phyloP scores from a whole-genome alignment of 2,797 vertebrate species.

The Ataeniobius toweri region DNA sequence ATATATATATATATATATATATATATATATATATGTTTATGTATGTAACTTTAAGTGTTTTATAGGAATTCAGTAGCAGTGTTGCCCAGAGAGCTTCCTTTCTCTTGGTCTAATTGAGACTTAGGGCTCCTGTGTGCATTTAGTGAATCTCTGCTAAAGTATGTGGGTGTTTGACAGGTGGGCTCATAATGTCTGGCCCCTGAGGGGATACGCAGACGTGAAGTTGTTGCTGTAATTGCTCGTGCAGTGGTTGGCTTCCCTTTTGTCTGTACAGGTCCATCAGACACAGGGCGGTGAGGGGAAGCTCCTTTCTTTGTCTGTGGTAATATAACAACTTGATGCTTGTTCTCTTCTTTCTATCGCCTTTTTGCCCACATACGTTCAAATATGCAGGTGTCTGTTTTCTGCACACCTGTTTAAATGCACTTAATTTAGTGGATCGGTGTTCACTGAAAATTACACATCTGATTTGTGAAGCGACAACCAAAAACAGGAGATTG shows the following conservation, averaged over 20 bases:
- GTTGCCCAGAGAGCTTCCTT: conserved; percentile 34
- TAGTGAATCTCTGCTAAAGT: conserved; percentile 71
- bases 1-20: too few relatives aligned
- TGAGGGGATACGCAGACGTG: conserved; percentile 44
- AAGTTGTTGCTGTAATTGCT: conserved; percentile 87
- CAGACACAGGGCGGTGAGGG: conserved; percentile 59
- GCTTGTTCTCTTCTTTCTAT: conserved; percentile 19
- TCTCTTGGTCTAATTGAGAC: conserved; percentile 71
- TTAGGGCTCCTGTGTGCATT: conserved; percentile 71
- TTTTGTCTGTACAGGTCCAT: conserved; percentile 75
- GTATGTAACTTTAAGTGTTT: conserved; percentile 40
- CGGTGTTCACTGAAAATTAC: not conserved
- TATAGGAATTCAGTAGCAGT: conserved; percentile 14
- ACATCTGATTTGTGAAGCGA: conserved; percentile 1
- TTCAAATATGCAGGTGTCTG: not conserved
- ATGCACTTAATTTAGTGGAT: not conserved
- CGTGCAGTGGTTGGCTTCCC: conserved; percentile 72
- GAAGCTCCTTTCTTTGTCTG: conserved; percentile 44
- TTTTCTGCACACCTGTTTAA: conserved; percentile 2
- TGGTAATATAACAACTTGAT: conserved; percentile 31
- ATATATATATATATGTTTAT: too few relatives aligned
- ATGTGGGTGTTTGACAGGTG: conserved; percentile 82
- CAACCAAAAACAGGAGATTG: conserved; percentile 8
- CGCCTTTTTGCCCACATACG: not conserved
- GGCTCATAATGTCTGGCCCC: conserved; percentile 80